Evolutionary conservation across 1,140 invertebrate genomes (phyloP), one percentile per base, ranked within the genome.

Genomic region (Cepaea nemoralis): DNA sequence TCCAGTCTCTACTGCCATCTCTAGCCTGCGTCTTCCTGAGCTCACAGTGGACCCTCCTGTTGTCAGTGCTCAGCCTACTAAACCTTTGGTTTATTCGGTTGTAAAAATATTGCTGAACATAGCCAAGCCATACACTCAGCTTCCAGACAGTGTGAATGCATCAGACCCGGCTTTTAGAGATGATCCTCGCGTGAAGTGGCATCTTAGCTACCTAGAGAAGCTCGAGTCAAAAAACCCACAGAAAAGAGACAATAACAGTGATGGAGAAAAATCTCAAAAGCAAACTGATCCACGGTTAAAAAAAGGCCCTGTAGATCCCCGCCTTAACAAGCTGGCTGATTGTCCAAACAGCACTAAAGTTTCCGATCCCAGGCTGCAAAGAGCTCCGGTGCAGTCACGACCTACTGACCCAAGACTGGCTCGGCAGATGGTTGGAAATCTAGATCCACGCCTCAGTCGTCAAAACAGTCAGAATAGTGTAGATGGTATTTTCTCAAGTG

Each of bases 171-270:
- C 78, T 37, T 89, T 83, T 66, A 86, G 85, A 75, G 74, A 82
- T 82, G 89, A 89, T 81, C 89, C 89, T 16, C 82, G 89, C 42
- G 83, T 89, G 37, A 85, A 88, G 82, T 71, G 66, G 48, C 48
- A 80, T 59, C 33, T 80, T 0, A 40, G 55, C 27, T 35, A 50
- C 35, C 19, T 80, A 24, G 69, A 80, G 33, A 70, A 73, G 55
- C 78, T 73, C 19, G 14, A 39, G 71, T 48, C 48, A 73, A 48
- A 69, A 33, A 35, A 40, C 1, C 59, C 66, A n/a, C 35, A 69
- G 16, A 67, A 40, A 67, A 75, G 45, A 48, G 24, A 22, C 19
- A n/a, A n/a, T n/a, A 70, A 66, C 42, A 73, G 48, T n/a, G 81
- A 82, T 27, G 50, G 40, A 73, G 74, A 76, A 31, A 81, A 75